phyloP scores from a whole-genome alignment of 2,888 invertebrate genomes.

The Fragum sueziense region DNA sequence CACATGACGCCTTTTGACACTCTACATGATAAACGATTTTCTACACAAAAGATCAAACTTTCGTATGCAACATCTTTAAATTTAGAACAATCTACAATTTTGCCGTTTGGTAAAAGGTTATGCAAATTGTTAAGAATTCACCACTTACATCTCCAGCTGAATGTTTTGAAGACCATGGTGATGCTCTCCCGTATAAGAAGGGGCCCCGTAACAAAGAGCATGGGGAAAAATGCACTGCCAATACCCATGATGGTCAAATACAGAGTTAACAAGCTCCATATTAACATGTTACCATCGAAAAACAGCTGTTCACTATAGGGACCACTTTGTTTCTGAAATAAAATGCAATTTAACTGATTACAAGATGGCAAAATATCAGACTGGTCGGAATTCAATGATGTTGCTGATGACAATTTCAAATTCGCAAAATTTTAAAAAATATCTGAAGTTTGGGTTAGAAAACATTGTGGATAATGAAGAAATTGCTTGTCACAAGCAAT shows the following conservation, averaged over 20 bases:
- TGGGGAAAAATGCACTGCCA: conserved; percentile 86
- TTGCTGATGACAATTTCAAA: neutral
- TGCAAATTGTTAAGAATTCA: too few species aligned
- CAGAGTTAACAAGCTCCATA: conserved; percentile 85
- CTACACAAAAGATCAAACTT: too few species aligned
- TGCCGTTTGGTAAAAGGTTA: too few species aligned
- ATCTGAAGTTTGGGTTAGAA: neutral
- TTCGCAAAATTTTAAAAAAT: neutral
- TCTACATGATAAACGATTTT: too few species aligned
- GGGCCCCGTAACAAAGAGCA: conserved; percentile 86
- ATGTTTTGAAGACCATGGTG: conserved; percentile 83
- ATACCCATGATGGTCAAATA: conserved; percentile 85
- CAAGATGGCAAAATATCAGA: neutral
- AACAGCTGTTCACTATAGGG: conserved; percentile 81
- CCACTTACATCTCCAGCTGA: conserved; percentile 83
- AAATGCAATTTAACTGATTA: too few species aligned
- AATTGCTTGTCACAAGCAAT: neutral
- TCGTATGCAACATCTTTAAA: too few species aligned
- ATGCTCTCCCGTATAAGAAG: conserved; percentile 84
- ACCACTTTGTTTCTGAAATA: conserved; percentile 59
- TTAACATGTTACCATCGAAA: conserved; percentile 82
- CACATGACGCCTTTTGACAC: too few species aligned
- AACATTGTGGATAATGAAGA: too few species aligned
- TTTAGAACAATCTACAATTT: too few species aligned
- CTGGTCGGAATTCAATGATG: too few species aligned